Base-by-base conservation (phyloP, 2,113 vertebrate species). In the Callochromis pleurospilus region DNA sequence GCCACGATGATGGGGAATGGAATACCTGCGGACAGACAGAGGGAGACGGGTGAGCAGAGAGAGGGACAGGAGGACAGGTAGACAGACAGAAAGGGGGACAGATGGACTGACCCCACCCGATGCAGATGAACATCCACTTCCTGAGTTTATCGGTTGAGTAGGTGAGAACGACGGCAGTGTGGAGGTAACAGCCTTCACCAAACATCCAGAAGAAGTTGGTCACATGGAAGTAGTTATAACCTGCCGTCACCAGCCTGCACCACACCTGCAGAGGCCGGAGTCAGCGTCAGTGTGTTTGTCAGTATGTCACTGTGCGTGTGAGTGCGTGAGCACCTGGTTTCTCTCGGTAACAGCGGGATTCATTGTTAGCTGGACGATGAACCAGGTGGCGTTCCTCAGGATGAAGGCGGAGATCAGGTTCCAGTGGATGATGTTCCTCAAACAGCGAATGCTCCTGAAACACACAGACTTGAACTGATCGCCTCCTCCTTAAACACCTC, bases 141-240 rank as follows among this genome's bases (percentile, higher is more conserved):
- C 97, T 96, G 31, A 99, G 96, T 80, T 97, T 97, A 95, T 98
- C 98, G 0, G 98, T 99, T 88, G 98, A 98, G 93, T 99, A 99
- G 49, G 98, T 99, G 91, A 99, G 96, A 29, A 98, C 98, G 0
- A 99, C 97, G 87, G 98, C 98, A 0, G 98, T 99, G 95, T 99
- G 98, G 15, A 99, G 97, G 92, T 99, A 99, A 89, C 98, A 99
- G 10, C 98, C 98, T 91, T 99, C 98, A 0, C 97, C 98, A 0
- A 99, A 99, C 98, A 99, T 99, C 98, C 98, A 99, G 96, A 99
- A 99, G 88, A 99, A 99, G 91, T 98, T 99, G 88, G 98, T 99
- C 91, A 98, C 98, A 0, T 98, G 98, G 95, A 99, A 99, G 45
- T 99, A 99, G 89, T 99, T 99, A 94, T 98, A 99, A n/a, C 97